Base-by-base conservation (phyloP, 2,113 vertebrate genomes). In the Barbus barbus region DNA sequence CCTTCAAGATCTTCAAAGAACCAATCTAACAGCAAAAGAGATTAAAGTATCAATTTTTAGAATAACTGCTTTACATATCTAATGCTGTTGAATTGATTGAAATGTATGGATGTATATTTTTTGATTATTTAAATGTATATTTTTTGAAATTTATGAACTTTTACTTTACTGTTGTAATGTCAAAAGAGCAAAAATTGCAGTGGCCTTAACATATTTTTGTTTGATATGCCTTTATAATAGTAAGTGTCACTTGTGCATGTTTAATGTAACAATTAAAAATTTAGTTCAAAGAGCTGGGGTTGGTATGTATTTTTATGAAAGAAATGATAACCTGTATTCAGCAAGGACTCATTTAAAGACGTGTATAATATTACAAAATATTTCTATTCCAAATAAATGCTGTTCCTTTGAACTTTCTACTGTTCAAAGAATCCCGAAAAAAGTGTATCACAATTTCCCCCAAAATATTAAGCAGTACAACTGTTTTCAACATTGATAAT, bases 1-100 rank as follows among this genome's bases (percentile, higher is more conserved):
- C 96, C 89, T 95, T 96, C 90, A 99, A 89, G 89, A 99, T 98
- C 93, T 98, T 98, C 92, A 99, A 95, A 69, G 98, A 97, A 84
- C 96, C 96, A 78, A 97, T 96, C 97, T 99, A 91, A 88, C 78
- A 11, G 60, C 67, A 28, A 83, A 14, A 79, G 5, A 56, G 9
- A 78, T 7, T 67, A 65, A 33, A 33, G 28, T 33, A 65, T 65
- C 14, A 14, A 65, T 7, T 63, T 28, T 28, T 28, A 28, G 5
- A 63, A 63, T 28, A 63, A 61, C 60, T 61, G 4, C 12, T 61
- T 61, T 4, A 61, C 13, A 61, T 31, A 31, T 28, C 14, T 16
- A 31, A 65, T 65, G 26, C 6, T 8, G 14, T 44, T 44, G 26
- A 31, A 65, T 28, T 28, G 0, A 28, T 5, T 28, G 24, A 28